phyloP scores from a whole-genome alignment of 2,797 vertebrate species.

The Petrocephalus sullivani region DNA sequence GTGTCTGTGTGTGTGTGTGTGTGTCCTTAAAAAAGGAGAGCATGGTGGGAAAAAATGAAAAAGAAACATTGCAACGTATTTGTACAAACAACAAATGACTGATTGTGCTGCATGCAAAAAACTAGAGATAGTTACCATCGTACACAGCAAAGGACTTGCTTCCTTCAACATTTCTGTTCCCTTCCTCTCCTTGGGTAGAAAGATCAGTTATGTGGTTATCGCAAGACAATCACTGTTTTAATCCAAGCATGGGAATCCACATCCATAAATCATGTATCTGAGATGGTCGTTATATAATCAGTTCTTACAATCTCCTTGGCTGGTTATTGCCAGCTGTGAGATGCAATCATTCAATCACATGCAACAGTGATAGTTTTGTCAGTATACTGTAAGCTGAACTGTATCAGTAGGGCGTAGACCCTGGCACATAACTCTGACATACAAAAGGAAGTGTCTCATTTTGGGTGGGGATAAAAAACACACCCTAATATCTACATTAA shows the following conservation, averaged over 20 bases:
- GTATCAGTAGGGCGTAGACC: neutral
- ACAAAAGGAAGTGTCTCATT: neutral
- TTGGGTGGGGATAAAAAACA: neutral
- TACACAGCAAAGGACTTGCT: constrained; percentile 69
- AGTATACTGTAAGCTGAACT: neutral
- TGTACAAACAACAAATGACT: neutral
- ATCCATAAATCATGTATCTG: neutral
- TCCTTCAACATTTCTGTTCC: constrained; percentile 59
- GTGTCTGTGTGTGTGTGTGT: neutral
- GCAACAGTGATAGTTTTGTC: neutral
- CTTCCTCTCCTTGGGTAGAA: constrained; percentile 69
- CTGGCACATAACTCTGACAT: neutral
- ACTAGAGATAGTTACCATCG: constrained; percentile 65
- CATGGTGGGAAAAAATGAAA: neutral
- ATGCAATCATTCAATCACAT: neutral
- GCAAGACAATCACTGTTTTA: neutral
- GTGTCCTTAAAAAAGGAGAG: neutral
- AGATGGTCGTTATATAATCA: neutral
- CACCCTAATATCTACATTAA: neutral
- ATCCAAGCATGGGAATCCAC: neutral
- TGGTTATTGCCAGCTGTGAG: neutral
- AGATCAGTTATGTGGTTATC: neutral
- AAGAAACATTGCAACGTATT: neutral
- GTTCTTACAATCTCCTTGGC: neutral
- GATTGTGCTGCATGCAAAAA: neutral